Conservation (phyloP, 2,888 invertebrate species). For the Pseudanteris insignis region DNA sequence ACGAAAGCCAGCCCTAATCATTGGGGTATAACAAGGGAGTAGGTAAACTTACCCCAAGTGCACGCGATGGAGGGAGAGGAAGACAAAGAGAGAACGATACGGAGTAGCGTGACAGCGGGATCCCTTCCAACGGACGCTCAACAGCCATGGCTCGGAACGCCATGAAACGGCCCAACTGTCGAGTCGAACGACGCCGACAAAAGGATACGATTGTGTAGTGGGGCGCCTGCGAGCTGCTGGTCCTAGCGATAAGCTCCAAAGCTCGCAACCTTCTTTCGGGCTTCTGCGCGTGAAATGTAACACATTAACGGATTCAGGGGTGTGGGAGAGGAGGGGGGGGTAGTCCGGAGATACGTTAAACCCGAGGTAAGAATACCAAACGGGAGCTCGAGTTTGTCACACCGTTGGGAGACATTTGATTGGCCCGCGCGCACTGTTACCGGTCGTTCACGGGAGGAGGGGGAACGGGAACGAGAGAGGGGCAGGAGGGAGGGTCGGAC, state of each 20-base stretch:
- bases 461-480: constrained; percentile 1
- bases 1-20: constrained; percentile 60
- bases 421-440: neutral
- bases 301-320: no score
- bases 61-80: constrained; percentile 40
- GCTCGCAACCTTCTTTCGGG: constrained; percentile 16
- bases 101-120: constrained; percentile 14
- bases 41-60: constrained; percentile 49
- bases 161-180: constrained; percentile 56
- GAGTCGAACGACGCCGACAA: constrained; percentile 55
- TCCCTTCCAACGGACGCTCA: constrained; percentile 44
- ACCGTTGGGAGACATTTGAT: no score
- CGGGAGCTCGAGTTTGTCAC: no score
- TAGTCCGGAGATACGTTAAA: no score
- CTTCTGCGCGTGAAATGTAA: constrained; percentile 33
- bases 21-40: constrained; percentile 53
- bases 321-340: no score
- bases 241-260: constrained; percentile 9
- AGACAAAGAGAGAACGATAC: constrained; percentile 33
- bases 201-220: constrained; percentile 48
- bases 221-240: constrained; percentile 30
- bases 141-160: constrained; percentile 50
- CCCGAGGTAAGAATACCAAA: no score
- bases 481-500: constrained; percentile 8
- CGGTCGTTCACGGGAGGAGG: neutral